phyloP scores from a whole-genome alignment of 2,888 invertebrate species.

The Leptodirus hochenwartii region DNA sequence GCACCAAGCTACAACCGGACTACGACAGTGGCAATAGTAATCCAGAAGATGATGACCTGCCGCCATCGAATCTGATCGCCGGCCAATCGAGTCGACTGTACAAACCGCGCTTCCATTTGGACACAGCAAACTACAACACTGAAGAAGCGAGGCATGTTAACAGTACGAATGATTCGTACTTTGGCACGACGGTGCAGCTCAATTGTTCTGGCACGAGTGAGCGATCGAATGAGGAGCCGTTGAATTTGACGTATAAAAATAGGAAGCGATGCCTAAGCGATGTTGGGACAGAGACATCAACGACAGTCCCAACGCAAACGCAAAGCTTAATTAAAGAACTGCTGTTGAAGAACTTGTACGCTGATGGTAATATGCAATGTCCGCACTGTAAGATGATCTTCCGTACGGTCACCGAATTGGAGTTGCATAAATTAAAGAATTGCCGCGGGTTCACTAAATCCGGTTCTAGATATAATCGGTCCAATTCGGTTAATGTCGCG shows the following conservation, averaged over 20 bases:
- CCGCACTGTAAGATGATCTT: conserved; percentile 62
- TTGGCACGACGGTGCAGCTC: conserved; percentile 7
- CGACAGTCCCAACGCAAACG: conserved; percentile 21
- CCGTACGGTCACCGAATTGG: conserved; percentile 62
- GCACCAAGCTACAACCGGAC: neutral
- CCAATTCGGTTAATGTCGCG: conserved; percentile 28
- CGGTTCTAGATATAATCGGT: conserved; percentile 24
- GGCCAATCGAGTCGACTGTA: conserved; percentile 27
- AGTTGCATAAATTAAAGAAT: conserved; percentile 52
- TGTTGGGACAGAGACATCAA: conserved; percentile 21
- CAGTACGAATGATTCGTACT: conserved; percentile 7
- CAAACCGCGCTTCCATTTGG: conserved; percentile 33
- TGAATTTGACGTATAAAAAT: conserved; percentile 31
- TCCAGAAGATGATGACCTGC: neutral
- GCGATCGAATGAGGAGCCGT: conserved; percentile 31
- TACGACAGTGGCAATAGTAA: neutral
- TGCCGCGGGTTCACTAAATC: conserved; percentile 43
- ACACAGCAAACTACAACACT: conserved; percentile 24
- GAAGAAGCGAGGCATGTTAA: conserved; percentile 18
- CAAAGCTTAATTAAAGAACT: conserved; percentile 53
- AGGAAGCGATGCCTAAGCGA: conserved; percentile 27
- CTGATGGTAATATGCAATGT: conserved; percentile 48
- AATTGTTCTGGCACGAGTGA: conserved; percentile 6
- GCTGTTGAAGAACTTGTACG: conserved; percentile 47
- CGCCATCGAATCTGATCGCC: conserved; percentile 9